phyloP scores from a whole-genome alignment of 2,113 vertebrate species.

The Heterocephalus glaber region DNA sequence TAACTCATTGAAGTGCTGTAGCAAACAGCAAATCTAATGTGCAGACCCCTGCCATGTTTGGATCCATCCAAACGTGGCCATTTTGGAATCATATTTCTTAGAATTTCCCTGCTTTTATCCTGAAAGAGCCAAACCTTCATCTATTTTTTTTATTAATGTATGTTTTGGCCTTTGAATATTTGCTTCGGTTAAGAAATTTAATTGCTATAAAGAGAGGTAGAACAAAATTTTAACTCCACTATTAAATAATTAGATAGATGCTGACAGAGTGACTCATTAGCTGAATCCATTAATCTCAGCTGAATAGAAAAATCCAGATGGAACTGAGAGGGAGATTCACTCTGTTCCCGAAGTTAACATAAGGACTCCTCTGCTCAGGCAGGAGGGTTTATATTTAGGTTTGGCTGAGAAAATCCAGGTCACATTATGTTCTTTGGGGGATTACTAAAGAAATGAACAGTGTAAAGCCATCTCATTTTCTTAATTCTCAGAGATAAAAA shows the following conservation, averaged over 20 bases:
- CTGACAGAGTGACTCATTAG: constrained; percentile 64
- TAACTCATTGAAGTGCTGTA: not conserved
- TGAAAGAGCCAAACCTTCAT: not conserved
- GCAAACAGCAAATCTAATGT: not conserved
- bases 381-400: constrained; percentile 50
- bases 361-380: not conserved
- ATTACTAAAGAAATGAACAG: constrained; percentile 36
- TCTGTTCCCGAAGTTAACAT: constrained; percentile 29
- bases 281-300: constrained; percentile 66
- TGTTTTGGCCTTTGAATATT: constrained; percentile 22
- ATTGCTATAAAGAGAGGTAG: constrained; percentile 20
- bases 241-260: constrained; percentile 54
- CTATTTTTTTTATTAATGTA: constrained; percentile 33
- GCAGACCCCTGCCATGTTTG: not conserved
- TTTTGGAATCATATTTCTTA: constrained; percentile 7
- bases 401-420: constrained; percentile 38
- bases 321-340: constrained; percentile 19
- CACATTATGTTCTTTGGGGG: not conserved
- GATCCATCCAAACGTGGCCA: not conserved
- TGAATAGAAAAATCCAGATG: constrained; percentile 49
- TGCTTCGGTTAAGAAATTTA: constrained; percentile 30
- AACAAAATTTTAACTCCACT: not conserved
- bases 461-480: not conserved
- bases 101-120: not conserved
- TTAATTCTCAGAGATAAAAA: not conserved